Base-by-base conservation (phyloP, 92 coral and sea anemone genomes). In the Virgularia gustaviana region DNA sequence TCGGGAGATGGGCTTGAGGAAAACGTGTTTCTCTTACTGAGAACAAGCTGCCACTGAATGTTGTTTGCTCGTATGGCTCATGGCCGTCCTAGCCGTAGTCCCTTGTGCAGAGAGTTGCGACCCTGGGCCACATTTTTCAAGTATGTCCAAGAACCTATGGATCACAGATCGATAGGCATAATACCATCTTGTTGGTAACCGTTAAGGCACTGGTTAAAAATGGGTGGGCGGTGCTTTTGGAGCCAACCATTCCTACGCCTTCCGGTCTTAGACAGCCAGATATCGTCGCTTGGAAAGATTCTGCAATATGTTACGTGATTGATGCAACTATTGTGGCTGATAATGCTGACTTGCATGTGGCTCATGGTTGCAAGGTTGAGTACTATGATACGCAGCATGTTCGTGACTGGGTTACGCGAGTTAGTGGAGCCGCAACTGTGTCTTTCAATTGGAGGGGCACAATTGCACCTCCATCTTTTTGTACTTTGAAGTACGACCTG, bases 111-210 rank as follows among this genome's bases (percentile, higher is more conserved):
- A 24, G 75, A 28, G 11, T 42, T 7, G 79, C 41, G 79, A 36
- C 79, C 23, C 23, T 79, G 12, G 79, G 73, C 2, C 84, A 79
- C 49, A 44, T 79, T 57, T 34, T 79, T 1, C 73, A 70, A 74
- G 66, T 72, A 5, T 79, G 83, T 29, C 71, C 76, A 0, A 36
- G 51, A 6, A 58, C 70, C 11, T 65, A 58, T 27, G 73, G 53
- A 1, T 20, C 65, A 6, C 15, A 79, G 1, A 36, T 60, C 28
- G 79, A 75, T 7, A 31, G 73, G 7, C 84, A 71, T 36, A 73
- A 72, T 36, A 33, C 41, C 35, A 39, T 71, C 1, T 30, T 70
- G 2, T 3, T 24, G 29, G 51, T n/a, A 25, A 20, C 74, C 0
- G 71, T 42, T 18, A 37, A 63, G 1, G 25, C 16, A n/a, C 7